Evolutionary conservation across 2,888 invertebrate species (phyloP).

Genomic region (Phyllotreta cruciferae): DNA sequence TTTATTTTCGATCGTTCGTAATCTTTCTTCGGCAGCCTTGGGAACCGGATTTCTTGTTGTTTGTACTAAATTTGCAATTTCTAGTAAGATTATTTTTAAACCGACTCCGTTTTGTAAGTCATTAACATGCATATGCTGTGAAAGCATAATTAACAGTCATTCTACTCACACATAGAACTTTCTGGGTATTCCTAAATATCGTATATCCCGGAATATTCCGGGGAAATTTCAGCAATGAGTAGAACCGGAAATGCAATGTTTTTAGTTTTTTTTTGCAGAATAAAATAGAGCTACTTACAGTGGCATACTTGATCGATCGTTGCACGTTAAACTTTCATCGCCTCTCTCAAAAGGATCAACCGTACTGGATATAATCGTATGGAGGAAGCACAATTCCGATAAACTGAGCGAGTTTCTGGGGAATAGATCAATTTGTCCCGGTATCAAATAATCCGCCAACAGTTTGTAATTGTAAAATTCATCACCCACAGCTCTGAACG

Average conservation of each 20-base stretch:
- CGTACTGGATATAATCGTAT: slow-evolving; percentile 67
- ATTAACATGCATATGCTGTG: slow-evolving; percentile 7
- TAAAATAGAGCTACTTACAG: slow-evolving; percentile 38
- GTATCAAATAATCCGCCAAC: slow-evolving; percentile 67
- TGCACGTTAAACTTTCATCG: slow-evolving; percentile 65
- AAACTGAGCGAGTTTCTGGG: slow-evolving; percentile 55
- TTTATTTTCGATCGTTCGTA: slow-evolving; percentile 12
- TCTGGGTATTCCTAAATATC: neutral
- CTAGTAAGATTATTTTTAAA: slow-evolving; percentile 25
- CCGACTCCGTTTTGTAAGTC: slow-evolving; percentile 13
- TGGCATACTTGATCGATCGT: slow-evolving; percentile 46
- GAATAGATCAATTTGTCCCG: slow-evolving; percentile 57
- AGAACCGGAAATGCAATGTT: slow-evolving; percentile 9
- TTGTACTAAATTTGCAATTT: slow-evolving; percentile 25
- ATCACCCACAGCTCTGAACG: slow-evolving; percentile 66
- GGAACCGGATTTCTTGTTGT: slow-evolving; percentile 19
- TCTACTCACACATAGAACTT: too few species aligned
- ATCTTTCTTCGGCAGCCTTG: slow-evolving; percentile 19
- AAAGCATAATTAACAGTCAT: too few species aligned
- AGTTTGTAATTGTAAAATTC: slow-evolving; percentile 68
- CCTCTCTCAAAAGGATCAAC: slow-evolving; percentile 68
- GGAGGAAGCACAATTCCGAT: slow-evolving; percentile 63
- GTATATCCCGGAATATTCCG: slow-evolving; percentile 8
- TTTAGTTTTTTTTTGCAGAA: slow-evolving; percentile 12
- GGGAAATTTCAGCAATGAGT: slow-evolving; percentile 1